These are phyloP conservation scores for Whitmania pigra DNA, from an alignment of 1,140 invertebrate genomes.

Conservation along the genomic window DNA sequence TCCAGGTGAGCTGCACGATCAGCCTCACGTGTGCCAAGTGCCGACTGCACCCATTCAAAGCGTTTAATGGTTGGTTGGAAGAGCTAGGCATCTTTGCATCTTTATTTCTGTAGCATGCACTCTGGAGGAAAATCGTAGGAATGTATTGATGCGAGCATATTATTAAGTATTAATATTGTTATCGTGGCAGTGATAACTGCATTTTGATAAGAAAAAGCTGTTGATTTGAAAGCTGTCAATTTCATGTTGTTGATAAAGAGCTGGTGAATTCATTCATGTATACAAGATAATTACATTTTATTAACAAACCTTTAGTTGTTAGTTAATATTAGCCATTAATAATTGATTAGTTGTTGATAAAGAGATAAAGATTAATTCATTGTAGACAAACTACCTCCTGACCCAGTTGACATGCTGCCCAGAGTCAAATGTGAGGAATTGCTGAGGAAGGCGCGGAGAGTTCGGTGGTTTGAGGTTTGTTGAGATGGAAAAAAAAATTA, in stretches of 20 bases:
- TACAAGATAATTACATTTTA: no score
- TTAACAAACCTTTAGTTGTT: no score
- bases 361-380: neutral
- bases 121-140: neutral
- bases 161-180: neutral
- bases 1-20: neutral
- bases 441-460: neutral
- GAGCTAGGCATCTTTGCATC: neutral
- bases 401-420: conserved; percentile 5
- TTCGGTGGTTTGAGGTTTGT: conserved; percentile 16
- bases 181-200: neutral
- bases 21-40: neutral
- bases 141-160: neutral
- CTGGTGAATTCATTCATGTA: neutral
- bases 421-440: neutral
- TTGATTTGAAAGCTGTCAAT: no score
- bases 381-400: neutral
- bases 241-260: no score
- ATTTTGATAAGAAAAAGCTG: no score
- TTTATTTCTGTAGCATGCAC: neutral
- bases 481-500: no score
- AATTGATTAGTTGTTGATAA: no score
- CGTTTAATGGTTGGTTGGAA: conserved; percentile 1
- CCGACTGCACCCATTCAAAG: neutral
- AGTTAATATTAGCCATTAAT: no score